Conservation (phyloP, 1,140 invertebrate species). For the Rhopalosiphum padi region DNA sequence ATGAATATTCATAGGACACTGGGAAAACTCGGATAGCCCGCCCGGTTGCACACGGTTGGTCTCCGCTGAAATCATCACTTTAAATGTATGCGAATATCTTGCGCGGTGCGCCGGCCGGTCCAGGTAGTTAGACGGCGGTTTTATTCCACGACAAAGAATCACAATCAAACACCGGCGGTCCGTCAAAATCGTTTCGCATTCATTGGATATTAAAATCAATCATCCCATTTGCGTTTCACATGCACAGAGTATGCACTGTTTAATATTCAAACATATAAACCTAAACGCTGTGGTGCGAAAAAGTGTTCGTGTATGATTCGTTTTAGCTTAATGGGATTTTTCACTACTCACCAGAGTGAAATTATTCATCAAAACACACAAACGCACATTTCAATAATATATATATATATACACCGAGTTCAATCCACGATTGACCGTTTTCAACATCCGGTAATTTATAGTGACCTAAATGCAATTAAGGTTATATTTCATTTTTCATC, state of each 20-base stretch:
- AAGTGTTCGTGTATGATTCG: neutral
- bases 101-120: neutral
- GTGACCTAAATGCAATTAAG: constrained; percentile 20
- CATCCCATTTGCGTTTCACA: neutral
- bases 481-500: neutral
- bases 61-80: constrained; percentile 16
- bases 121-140: neutral
- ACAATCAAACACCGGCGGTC: too few relatives aligned
- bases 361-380: constrained; percentile 16
- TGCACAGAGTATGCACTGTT: neutral
- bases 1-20: constrained; percentile 33
- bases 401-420: neutral
- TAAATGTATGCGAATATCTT: neutral
- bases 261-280: neutral
- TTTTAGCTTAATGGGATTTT: neutral
- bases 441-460: neutral
- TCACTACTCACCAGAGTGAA: neutral
- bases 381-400: neutral
- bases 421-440: constrained; percentile 11
- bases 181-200: neutral
- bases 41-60: neutral
- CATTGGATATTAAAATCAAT: neutral
- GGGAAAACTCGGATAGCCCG: neutral
- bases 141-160: neutral
- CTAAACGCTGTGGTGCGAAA: neutral